Evolutionary conservation across 2,797 vertebrate genomes (phyloP).

Genomic region (Spinibarbus caldwelli): DNA sequence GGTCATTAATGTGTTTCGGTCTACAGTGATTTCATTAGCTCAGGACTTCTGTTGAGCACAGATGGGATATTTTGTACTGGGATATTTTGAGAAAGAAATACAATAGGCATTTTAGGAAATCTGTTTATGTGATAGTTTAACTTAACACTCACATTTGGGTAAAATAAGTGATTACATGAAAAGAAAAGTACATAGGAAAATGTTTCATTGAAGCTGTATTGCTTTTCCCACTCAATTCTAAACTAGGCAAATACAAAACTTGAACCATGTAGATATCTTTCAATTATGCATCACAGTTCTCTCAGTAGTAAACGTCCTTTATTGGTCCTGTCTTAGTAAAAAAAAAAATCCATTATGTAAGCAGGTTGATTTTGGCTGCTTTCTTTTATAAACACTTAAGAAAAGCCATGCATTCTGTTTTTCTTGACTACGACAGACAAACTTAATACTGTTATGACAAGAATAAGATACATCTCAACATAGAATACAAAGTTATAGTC

Average conservation of each 20-base stretch:
- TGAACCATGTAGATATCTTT: background rate
- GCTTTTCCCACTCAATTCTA: background rate
- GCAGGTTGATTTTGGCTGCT: slow-evolving; percentile 10
- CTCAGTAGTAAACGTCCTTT: slow-evolving; percentile 24
- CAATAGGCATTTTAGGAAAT: slow-evolving; percentile 13
- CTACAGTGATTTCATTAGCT: background rate
- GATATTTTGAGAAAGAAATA: background rate
- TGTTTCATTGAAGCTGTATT: slow-evolving; percentile 6
- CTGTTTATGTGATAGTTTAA: background rate
- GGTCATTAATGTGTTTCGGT: slow-evolving; percentile 40
- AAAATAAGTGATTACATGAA: background rate
- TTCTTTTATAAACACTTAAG: background rate
- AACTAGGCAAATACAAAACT: background rate
- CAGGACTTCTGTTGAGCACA: background rate
- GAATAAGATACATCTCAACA: slow-evolving; percentile 32
- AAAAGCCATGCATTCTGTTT: slow-evolving; percentile 6
- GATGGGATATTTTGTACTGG: background rate
- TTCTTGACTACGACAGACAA: background rate
- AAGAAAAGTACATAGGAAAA: too few species aligned
- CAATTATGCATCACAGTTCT: background rate
- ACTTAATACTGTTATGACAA: slow-evolving; percentile 32
- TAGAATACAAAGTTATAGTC: slow-evolving; percentile 6
- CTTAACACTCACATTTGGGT: background rate
- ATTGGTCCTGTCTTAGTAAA: background rate
- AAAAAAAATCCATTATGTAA: slow-evolving; percentile 12